Percentiles rank a stretch among this genome's conserved stretches.
These are phyloP conservation scores for Rhingia rostrata DNA, from an alignment of 2,888 invertebrate species.

Conservation along the genomic window DNA sequence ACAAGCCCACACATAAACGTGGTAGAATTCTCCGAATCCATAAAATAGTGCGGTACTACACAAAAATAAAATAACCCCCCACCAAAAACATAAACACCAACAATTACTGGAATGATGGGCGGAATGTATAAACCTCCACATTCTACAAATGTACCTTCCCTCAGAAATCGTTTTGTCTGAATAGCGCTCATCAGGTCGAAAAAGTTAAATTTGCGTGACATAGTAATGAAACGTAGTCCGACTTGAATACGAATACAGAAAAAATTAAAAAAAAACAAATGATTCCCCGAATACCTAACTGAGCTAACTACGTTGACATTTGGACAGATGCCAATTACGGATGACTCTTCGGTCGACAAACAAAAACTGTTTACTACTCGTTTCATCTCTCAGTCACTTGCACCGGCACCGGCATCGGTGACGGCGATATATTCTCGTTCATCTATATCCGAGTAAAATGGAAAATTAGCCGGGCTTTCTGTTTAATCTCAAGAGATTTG, in stretches of 20 bases:
- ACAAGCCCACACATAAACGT: too few species aligned
- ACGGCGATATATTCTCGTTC: background rate
- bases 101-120: too few species aligned
- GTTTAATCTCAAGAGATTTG: background rate
- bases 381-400: background rate
- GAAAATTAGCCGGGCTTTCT: background rate
- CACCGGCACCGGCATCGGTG: background rate
- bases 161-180: conserved; percentile 8
- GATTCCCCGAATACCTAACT: background rate
- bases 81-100: too few species aligned
- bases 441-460: conserved; percentile 5
- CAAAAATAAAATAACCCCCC: too few species aligned
- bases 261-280: background rate
- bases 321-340: conserved; percentile 29
- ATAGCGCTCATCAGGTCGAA: conserved; percentile 44
- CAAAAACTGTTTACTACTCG: conserved; percentile 3
- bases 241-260: background rate
- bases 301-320: conserved; percentile 1
- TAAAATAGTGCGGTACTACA: too few species aligned
- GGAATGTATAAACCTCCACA: background rate
- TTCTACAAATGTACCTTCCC: background rate
- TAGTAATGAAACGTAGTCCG: background rate
- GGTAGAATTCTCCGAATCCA: too few species aligned
- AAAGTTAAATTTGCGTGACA: conserved; percentile 42
- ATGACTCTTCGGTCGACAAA: conserved; percentile 5